A percentile compares a stretch with the other conserved stretches of the same genome.
Conservation (phyloP, 2,113 vertebrate genomes). For the Herpetotheres cachinnans region DNA sequence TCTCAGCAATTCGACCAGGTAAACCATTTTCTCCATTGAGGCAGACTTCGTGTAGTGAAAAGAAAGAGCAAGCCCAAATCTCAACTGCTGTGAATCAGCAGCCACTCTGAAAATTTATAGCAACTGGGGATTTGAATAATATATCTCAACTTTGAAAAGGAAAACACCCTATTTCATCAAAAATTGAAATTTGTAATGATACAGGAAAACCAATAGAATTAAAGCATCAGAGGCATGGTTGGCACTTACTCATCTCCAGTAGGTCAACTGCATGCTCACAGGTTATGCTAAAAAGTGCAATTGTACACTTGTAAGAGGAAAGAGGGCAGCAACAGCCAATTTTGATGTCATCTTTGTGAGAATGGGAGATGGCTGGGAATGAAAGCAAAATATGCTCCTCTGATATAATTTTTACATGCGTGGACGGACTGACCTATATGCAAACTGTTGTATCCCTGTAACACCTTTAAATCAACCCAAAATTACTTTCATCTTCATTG, state of each 20-base stretch:
- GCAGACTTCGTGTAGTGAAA: neutral
- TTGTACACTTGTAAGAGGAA: neutral
- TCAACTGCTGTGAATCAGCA: neutral
- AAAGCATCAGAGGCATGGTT: neutral
- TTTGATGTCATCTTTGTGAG: neutral
- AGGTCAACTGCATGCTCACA: neutral
- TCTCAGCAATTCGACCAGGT: conserved; percentile 95
- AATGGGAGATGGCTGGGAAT: neutral
- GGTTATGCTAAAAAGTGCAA: neutral
- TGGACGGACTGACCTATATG: neutral
- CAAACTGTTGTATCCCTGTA: neutral
- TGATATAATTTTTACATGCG: neutral
- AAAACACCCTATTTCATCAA: neutral
- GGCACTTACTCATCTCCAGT: neutral
- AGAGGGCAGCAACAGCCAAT: neutral
- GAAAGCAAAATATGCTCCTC: neutral
- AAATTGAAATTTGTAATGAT: neutral
- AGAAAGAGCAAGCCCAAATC: neutral
- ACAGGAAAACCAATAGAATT: neutral
- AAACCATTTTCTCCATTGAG: neutral
- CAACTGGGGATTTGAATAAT: neutral
- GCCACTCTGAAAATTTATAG: neutral
- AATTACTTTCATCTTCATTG: neutral
- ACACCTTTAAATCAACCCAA: neutral
- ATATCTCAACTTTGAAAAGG: neutral